These are phyloP conservation scores for Pygathrix nemaeus DNA, from an alignment of 2,113 vertebrate genomes.

Conservation along the genomic window DNA sequence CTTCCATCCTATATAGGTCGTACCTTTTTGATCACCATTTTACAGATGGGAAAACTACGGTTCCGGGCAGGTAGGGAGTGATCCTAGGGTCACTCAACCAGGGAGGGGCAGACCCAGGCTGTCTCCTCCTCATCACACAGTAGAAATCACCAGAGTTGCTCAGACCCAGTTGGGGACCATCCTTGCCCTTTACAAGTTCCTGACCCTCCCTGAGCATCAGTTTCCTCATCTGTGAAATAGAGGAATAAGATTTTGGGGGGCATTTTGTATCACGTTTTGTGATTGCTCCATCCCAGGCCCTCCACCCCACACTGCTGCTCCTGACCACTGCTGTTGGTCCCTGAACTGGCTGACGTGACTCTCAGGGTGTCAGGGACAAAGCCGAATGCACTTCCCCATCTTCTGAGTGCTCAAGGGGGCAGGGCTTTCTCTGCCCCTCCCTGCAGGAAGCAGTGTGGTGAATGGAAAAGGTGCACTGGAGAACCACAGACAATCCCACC, in stretches of 20 bases:
- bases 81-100: not conserved
- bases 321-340: not conserved
- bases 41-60: not conserved
- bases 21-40: not conserved
- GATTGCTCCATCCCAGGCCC: fast-evolving
- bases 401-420: not conserved
- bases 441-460: not conserved
- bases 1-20: fast-evolving
- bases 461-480: not conserved
- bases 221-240: not conserved
- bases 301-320: not conserved
- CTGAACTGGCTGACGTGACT: not conserved
- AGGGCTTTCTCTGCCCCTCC: not conserved
- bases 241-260: not conserved
- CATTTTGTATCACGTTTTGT: not conserved
- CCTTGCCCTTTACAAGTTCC: not conserved
- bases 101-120: not conserved
- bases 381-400: not conserved
- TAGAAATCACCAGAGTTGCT: not conserved
- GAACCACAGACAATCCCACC: not conserved
- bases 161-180: too few relatives aligned
- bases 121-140: not conserved
- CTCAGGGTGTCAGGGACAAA: not conserved
- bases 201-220: not conserved
- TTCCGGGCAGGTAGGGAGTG: fast-evolving